A percentile compares a stretch with the other conserved stretches of the same genome.
Evolutionary conservation across 92 coral and sea anemone genomes (phyloP).

Genomic region (Anthopleura xanthogrammica): DNA sequence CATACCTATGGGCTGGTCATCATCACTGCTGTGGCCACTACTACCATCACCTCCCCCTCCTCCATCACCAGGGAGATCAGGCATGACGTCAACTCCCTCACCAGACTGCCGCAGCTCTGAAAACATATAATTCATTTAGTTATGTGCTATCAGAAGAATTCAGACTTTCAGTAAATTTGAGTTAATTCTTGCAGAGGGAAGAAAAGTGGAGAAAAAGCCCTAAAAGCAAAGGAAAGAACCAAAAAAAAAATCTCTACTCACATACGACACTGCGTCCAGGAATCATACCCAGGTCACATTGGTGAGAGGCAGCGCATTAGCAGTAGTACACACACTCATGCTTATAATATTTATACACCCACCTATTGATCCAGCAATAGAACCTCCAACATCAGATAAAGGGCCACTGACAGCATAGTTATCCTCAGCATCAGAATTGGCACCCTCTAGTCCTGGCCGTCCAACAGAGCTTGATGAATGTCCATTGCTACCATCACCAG

Average conservation of each 20-base stretch:
- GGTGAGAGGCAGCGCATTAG: background rate
- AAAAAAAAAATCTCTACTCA: too few relatives aligned
- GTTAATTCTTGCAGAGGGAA: too few relatives aligned
- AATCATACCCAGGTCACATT: background rate
- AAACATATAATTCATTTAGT: background rate
- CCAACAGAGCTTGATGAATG: slow-evolving; percentile 25
- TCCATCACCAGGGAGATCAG: slow-evolving; percentile 87
- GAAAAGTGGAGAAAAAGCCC: too few relatives aligned
- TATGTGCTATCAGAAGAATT: background rate
- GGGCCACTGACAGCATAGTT: slow-evolving; percentile 36
- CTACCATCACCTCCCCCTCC: slow-evolving; percentile 96
- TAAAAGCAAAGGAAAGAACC: too few relatives aligned
- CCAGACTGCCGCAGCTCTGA: slow-evolving; percentile 86
- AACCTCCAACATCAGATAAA: slow-evolving; percentile 33
- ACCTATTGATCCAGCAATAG: slow-evolving; percentile 49
- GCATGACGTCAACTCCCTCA: slow-evolving; percentile 81
- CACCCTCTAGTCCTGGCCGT: slow-evolving; percentile 91
- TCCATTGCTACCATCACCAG: slow-evolving; percentile 62
- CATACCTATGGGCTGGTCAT: slow-evolving; percentile 40
- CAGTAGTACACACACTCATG: background rate
- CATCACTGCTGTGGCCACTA: slow-evolving; percentile 83
- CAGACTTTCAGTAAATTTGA: background rate
- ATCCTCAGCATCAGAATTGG: slow-evolving; percentile 83
- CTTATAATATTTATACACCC: background rate
- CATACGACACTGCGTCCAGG: too few relatives aligned